A percentile compares a stretch with the other conserved stretches of the same genome.
These are phyloP conservation scores for Schizopygopsis pylzovi DNA, from an alignment of 2,797 vertebrate genomes.

Conservation along the genomic window DNA sequence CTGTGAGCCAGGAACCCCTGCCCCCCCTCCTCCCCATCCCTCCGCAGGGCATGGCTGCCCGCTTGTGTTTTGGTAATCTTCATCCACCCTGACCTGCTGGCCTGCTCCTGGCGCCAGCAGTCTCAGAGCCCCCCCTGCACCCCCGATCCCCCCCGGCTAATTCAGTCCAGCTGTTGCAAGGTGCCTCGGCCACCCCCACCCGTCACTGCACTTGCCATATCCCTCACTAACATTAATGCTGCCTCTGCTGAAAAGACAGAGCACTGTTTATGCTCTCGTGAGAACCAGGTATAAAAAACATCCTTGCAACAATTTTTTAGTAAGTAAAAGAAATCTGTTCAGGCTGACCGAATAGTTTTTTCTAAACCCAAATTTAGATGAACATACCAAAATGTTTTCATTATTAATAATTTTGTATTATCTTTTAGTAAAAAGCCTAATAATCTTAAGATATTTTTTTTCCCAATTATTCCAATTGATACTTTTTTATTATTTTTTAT, in stretches of 20 bases:
- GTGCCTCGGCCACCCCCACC: slow-evolving; percentile 76
- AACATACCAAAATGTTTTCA: background rate
- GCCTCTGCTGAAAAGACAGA: slow-evolving; percentile 43
- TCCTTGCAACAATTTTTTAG: slow-evolving; percentile 16
- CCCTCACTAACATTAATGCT: slow-evolving; percentile 31
- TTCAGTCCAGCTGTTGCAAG: slow-evolving; percentile 84
- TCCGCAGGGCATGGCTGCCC: slow-evolving; percentile 73
- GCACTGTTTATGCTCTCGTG: slow-evolving; percentile 14
- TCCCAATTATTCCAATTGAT: too few species aligned
- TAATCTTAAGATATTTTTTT: background rate
- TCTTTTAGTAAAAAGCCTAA: background rate
- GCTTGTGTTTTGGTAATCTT: slow-evolving; percentile 83
- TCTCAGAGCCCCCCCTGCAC: slow-evolving; percentile 73
- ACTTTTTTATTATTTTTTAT: too few species aligned
- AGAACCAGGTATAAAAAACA: background rate
- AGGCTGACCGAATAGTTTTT: slow-evolving; percentile 49
- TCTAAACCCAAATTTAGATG: background rate
- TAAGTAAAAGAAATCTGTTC: background rate
- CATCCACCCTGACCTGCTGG: slow-evolving; percentile 83
- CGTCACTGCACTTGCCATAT: slow-evolving; percentile 61
- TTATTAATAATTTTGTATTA: background rate
- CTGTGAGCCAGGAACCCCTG: slow-evolving; percentile 77
- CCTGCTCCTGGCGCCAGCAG: slow-evolving; percentile 82
- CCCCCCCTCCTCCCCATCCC: slow-evolving; percentile 57
- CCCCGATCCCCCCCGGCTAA: slow-evolving; percentile 70